These are phyloP conservation scores for Atherinomorus stipes DNA, from an alignment of 2,113 vertebrate species.

Conservation along the genomic window DNA sequence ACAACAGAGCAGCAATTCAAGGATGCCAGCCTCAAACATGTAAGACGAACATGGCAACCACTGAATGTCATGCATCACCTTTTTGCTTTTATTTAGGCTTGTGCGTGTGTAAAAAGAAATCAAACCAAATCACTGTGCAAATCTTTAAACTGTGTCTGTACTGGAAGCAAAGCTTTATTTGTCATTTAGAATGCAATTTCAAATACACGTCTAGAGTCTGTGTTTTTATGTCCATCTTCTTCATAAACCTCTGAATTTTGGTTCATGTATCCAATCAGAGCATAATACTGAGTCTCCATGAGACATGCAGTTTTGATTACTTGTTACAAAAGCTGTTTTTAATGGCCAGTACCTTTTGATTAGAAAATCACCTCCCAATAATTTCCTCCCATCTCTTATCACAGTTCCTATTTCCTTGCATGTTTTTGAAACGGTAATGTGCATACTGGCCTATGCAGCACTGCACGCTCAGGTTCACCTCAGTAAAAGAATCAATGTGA, in stretches of 20 bases:
- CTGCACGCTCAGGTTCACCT: conserved; percentile 5
- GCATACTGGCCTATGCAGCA: not conserved
- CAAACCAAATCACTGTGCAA: too few relatives aligned
- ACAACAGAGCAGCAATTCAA: too few relatives aligned
- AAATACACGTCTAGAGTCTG: not conserved
- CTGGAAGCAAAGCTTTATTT: not conserved
- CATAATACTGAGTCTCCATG: too few relatives aligned
- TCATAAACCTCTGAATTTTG: too few relatives aligned
- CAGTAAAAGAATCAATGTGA: conserved; percentile 38
- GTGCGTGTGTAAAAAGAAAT: not conserved
- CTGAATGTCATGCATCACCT: not conserved
- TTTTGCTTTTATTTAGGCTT: not conserved
- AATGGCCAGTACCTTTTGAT: conserved; percentile 10
- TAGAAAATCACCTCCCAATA: not conserved
- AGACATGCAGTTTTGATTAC: not conserved
- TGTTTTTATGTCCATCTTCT: too few relatives aligned
- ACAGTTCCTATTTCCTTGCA: not conserved
- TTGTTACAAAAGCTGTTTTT: not conserved
- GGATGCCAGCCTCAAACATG: too few relatives aligned
- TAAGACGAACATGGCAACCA: not conserved
- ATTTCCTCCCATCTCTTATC: not conserved
- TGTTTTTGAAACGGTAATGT: not conserved
- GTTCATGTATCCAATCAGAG: too few relatives aligned
- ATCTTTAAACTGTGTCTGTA: not conserved
- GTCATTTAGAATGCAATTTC: not conserved